A percentile compares a stretch with the other conserved stretches of the same genome.
These are phyloP conservation scores for Agapornis roseicollis DNA, from an alignment of 2,113 vertebrate genomes.

Conservation along the genomic window DNA sequence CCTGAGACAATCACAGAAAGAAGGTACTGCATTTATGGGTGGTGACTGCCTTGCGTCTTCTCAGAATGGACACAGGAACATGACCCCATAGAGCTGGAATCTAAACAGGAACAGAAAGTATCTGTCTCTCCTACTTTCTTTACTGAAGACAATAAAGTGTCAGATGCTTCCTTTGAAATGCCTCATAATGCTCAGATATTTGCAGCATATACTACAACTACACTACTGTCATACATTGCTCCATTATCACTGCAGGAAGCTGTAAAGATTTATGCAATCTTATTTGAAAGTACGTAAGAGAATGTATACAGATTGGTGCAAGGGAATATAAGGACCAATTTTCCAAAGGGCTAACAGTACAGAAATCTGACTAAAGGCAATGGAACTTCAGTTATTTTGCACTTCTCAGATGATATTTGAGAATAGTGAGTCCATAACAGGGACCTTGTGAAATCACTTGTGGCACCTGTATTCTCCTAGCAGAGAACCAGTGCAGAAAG, in stretches of 20 bases:
- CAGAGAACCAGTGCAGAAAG: not conserved
- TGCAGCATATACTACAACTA: not conserved
- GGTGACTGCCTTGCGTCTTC: not conserved
- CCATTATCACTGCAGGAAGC: not conserved
- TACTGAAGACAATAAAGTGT: not conserved
- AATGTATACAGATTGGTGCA: not conserved
- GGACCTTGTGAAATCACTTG: not conserved
- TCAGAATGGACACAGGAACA: not conserved
- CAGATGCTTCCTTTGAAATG: not conserved
- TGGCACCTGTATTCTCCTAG: not conserved
- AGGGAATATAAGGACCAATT: not conserved
- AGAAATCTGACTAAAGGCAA: conserved; percentile 7
- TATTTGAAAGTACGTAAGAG: not conserved
- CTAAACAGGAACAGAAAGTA: not conserved
- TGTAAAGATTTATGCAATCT: not conserved
- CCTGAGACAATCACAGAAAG: not conserved
- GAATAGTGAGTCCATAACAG: not conserved
- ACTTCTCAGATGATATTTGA: not conserved
- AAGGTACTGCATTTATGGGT: not conserved
- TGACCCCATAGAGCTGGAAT: not conserved
- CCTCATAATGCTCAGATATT: not conserved
- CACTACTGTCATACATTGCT: not conserved
- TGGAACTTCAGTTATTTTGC: not conserved
- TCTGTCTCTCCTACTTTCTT: not conserved
- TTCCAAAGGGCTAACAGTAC: not conserved